phyloP scores from a whole-genome alignment of 2,113 vertebrate species.

The Garra rufa region DNA sequence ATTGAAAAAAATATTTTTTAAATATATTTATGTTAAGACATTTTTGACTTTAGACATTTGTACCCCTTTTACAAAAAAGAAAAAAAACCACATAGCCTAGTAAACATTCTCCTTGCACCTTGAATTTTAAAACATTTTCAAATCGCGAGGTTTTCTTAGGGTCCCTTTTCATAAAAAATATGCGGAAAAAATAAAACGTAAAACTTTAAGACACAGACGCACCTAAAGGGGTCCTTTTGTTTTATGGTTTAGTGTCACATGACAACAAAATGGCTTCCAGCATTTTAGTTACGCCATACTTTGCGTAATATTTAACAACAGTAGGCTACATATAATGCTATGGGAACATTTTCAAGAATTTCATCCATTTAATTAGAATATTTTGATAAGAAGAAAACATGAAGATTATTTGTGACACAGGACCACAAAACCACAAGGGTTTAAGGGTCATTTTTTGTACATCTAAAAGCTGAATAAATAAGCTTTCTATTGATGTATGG shows the following conservation, averaged over 20 bases:
- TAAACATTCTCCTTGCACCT: background rate
- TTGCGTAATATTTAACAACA: background rate
- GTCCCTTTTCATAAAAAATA: background rate
- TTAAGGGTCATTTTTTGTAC: too few species aligned
- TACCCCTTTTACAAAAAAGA: too few species aligned
- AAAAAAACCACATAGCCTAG: background rate
- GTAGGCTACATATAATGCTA: background rate
- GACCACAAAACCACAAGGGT: too few species aligned
- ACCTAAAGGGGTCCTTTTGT: background rate
- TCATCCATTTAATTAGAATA: background rate
- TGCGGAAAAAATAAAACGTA: background rate
- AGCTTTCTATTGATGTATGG: too few species aligned
- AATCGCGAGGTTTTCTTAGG: background rate
- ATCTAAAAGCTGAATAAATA: too few species aligned
- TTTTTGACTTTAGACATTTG: too few species aligned
- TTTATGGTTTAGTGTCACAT: background rate
- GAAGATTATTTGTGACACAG: too few species aligned
- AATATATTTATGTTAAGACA: too few species aligned
- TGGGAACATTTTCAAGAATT: background rate
- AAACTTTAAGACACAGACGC: background rate
- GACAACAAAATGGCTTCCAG: conserved; percentile 9
- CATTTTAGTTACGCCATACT: background rate
- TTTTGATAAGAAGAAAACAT: background rate
- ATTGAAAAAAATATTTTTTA: background rate
- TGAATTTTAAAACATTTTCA: background rate